Conservation (phyloP, 2,797 vertebrate species). For the Diglossa cyanea region DNA sequence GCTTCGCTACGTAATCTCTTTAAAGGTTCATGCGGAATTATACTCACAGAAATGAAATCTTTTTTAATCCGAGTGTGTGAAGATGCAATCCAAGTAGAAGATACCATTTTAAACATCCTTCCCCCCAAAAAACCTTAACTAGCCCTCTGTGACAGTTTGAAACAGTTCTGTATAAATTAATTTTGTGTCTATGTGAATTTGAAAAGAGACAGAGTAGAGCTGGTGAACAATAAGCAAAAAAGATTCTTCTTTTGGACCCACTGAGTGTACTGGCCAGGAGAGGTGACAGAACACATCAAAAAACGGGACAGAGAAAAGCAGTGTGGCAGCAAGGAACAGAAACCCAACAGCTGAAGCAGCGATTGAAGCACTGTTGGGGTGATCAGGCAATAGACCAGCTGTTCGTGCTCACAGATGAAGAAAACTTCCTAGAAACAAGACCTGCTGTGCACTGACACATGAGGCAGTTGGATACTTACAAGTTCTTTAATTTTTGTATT, state of each 20-base stretch:
- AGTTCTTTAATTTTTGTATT: not conserved
- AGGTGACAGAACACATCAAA: not conserved
- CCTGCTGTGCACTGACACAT: rapidly evolving
- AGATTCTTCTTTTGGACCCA: not conserved
- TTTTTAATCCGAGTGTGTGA: not conserved
- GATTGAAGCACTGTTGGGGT: not conserved
- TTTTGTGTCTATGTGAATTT: not conserved
- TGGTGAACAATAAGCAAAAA: not conserved
- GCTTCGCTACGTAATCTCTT: not conserved
- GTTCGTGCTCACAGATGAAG: not conserved
- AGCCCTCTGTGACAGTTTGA: not conserved
- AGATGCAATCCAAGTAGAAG: not conserved
- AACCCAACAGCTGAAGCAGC: not conserved
- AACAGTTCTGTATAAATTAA: not conserved
- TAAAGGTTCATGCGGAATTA: not conserved
- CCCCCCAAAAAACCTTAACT: rapidly evolving
- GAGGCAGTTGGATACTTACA: not conserved
- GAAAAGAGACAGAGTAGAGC: not conserved
- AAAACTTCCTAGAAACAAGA: not conserved
- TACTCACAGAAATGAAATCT: not conserved
- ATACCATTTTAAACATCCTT: not conserved
- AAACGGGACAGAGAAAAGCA: not conserved
- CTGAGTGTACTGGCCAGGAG: not conserved
- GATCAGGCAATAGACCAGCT: not conserved
- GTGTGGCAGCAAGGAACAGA: not conserved